phyloP scores from a whole-genome alignment of 2,888 invertebrate species.

The Isotomurus palustris region DNA sequence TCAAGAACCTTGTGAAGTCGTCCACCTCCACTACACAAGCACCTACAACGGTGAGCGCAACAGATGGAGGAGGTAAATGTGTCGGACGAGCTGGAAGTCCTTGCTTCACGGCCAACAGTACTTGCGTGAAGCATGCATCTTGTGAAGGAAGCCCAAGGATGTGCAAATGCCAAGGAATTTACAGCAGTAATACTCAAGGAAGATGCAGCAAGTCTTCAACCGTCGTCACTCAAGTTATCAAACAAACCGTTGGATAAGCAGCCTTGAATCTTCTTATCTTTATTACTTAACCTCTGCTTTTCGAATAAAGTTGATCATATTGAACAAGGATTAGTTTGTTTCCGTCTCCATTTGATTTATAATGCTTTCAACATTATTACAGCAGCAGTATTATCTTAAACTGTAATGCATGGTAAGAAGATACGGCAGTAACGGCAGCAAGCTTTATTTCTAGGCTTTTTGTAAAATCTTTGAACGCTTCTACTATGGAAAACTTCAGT shows the following conservation, averaged over 20 bases:
- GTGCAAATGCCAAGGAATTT: conserved; percentile 37
- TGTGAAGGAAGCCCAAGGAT: conserved; percentile 29
- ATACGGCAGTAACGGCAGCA: too few relatives aligned
- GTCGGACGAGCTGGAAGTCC: conserved; percentile 35
- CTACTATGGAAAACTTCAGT: too few relatives aligned
- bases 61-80: conserved; percentile 23
- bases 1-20: conserved; percentile 18
- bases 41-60: conserved; percentile 4
- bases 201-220: conserved; percentile 32
- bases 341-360: too few relatives aligned
- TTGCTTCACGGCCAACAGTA: conserved; percentile 29
- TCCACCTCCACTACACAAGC: conserved; percentile 13
- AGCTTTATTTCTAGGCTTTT: too few relatives aligned
- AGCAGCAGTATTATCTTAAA: too few relatives aligned
- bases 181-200: conserved; percentile 29
- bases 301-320: too few relatives aligned
- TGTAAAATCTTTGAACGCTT: too few relatives aligned
- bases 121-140: conserved; percentile 33
- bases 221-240: conserved; percentile 31
- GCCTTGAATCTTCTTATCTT: neutral
- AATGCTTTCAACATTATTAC: too few relatives aligned
- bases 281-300: too few relatives aligned
- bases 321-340: too few relatives aligned
- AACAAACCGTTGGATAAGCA: conserved; percentile 27
- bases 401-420: too few relatives aligned